Base-by-base conservation (phyloP, 2,113 vertebrate species). In the Anoplopoma fimbria region DNA sequence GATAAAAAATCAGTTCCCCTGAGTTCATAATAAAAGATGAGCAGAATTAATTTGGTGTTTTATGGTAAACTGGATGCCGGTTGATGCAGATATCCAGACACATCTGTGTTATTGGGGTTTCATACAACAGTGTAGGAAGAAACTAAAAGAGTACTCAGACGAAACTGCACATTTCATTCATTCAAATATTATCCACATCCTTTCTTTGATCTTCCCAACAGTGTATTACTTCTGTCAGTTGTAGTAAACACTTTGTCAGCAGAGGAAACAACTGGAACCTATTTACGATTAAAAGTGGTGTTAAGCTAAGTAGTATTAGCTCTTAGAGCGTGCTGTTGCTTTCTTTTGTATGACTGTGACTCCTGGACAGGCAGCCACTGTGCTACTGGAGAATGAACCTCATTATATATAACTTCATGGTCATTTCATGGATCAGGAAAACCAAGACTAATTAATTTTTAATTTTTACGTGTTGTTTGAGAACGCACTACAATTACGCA, bases 401-500 rank as follows among this genome's bases (percentile, higher is more conserved):
- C 21, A 34, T 34, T 49, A 53, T 23, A 49, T 34, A 25, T 5
- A 60, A 47, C 14, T 38, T 23, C 21, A 38, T 31, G 61, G 15
- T 77, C 23, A 64, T 21, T 31, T 67, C 17, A 42, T 31, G 9
- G 27, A 58, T 2, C 17, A 42, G 62, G 63, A 31, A 21, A 58
- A 67, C 14, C 23, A 36, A 74, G 27, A 47, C 19, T 25, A 38
- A 25, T 13, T 17, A 0, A 47, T 45, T 45, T 45, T 47, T 25
- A 58, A n/a, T n/a, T n/a, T n/a, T n/a, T n/a, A n/a, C n/a, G 53
- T 15, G 38, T 49, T 55, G 65, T 82, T 57, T 77, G 13, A 60
- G 38, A 61, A 68, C 40, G 23, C n/a, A 61, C 7, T 40, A 2
- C 17, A 49, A 73, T 68, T 12, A 1, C 4, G 38, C 31, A 19